Evolutionary conservation across 2,797 vertebrate species (phyloP).

Genomic region (Lophotriccus pileatus): DNA sequence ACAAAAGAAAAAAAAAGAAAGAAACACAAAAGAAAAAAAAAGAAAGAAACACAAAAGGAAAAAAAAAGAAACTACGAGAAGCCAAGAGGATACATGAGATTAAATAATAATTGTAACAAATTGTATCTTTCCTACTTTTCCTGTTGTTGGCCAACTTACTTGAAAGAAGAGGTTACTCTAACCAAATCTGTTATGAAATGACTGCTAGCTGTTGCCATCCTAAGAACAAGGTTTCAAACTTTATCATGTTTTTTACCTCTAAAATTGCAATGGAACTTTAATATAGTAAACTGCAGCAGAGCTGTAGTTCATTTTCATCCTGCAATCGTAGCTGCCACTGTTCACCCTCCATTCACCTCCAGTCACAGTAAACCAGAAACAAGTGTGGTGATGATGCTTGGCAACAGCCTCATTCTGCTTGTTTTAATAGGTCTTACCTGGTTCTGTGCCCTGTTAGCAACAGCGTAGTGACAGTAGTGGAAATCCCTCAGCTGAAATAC

Average conservation of each 20-base stretch:
- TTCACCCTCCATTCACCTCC: background rate
- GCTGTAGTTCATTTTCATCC: fast-evolving
- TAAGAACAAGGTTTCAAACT: background rate
- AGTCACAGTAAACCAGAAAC: background rate
- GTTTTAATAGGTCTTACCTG: background rate
- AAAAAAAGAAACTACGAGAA: background rate
- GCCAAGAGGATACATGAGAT: background rate
- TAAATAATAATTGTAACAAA: background rate
- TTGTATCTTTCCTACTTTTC: background rate
- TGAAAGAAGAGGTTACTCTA: background rate
- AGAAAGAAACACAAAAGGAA: too few relatives aligned
- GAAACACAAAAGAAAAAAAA: background rate
- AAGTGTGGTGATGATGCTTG: background rate
- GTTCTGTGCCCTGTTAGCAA: background rate
- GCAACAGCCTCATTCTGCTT: fast-evolving
- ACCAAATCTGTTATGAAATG: background rate
- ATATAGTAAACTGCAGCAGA: background rate
- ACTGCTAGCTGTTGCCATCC: background rate
- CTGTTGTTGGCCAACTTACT: background rate
- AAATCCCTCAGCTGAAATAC: background rate
- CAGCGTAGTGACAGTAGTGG: fast-evolving
- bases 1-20: too few relatives aligned
- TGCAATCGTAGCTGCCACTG: fast-evolving
- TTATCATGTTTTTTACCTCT: too few relatives aligned
- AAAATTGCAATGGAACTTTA: background rate